Percentiles rank a stretch among this genome's conserved stretches.
These are phyloP conservation scores for Heliconius ismenius DNA, from an alignment of 2,888 invertebrate genomes.

Conservation along the genomic window DNA sequence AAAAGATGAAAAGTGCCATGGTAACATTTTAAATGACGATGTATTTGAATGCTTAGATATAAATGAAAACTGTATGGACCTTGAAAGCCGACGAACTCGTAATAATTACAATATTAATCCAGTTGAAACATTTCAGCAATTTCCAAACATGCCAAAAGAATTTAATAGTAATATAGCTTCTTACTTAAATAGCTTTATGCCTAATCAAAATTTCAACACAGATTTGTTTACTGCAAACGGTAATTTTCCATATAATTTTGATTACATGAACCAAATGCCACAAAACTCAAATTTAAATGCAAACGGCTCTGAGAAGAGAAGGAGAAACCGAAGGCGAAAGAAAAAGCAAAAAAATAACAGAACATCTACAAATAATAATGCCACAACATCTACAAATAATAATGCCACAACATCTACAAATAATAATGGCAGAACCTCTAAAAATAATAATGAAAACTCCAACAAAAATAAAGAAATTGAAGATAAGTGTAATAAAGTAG, in stretches of 20 bases:
- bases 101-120: slow-evolving; percentile 25
- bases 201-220: slow-evolving; percentile 32
- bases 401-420: slow-evolving; percentile 31
- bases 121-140: slow-evolving; percentile 24
- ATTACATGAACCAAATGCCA: slow-evolving; percentile 45
- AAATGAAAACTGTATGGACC: slow-evolving; percentile 38
- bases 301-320: slow-evolving; percentile 34
- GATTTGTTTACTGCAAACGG: slow-evolving; percentile 32
- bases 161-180: slow-evolving; percentile 35
- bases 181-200: slow-evolving; percentile 38
- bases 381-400: slow-evolving; percentile 24
- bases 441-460: slow-evolving; percentile 25
- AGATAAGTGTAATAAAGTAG: slow-evolving; percentile 17
- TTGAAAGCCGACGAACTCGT: slow-evolving; percentile 38
- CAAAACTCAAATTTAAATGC: slow-evolving; percentile 30
- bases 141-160: slow-evolving; percentile 32
- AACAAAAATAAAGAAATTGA: slow-evolving; percentile 19
- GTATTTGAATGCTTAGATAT: slow-evolving; percentile 37
- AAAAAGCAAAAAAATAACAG: slow-evolving; percentile 31
- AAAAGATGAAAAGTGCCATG: slow-evolving; percentile 24
- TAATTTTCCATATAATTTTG: slow-evolving; percentile 46
- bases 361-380: slow-evolving; percentile 25
- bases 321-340: slow-evolving; percentile 37
- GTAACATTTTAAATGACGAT: slow-evolving; percentile 5
- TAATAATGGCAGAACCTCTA: slow-evolving; percentile 23